Percentiles rank a stretch among this genome's conserved stretches.
These are phyloP conservation scores for Salminus brasiliensis DNA, from an alignment of 2,113 vertebrate genomes.

Conservation along the genomic window DNA sequence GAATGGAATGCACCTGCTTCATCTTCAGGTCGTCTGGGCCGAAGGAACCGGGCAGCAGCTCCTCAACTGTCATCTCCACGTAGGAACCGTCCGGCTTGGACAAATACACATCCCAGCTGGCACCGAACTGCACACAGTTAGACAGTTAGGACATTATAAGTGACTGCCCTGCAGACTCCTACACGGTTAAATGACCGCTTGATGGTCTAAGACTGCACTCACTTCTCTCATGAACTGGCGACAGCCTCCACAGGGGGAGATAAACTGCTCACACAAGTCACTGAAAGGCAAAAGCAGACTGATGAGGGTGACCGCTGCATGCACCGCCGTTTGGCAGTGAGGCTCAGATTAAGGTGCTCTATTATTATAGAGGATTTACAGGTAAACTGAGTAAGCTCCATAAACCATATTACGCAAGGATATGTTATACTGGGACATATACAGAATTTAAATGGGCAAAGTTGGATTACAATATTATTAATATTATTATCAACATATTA, in stretches of 20 bases:
- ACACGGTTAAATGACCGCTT: background rate
- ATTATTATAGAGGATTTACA: background rate
- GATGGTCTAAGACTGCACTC: constrained; percentile 43
- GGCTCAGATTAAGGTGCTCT: background rate
- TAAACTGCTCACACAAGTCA: constrained; percentile 81
- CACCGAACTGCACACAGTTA: constrained; percentile 83
- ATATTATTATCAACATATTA: too few species aligned
- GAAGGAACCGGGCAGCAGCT: constrained; percentile 86
- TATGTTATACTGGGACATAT: too few species aligned
- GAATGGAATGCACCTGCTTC: constrained; percentile 40
- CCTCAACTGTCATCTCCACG: constrained; percentile 73
- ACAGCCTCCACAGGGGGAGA: constrained; percentile 88
- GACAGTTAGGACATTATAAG: background rate
- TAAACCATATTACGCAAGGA: too few species aligned
- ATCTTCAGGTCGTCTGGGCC: constrained; percentile 81
- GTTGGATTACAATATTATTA: too few species aligned
- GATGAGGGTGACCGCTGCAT: background rate
- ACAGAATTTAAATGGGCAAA: too few species aligned
- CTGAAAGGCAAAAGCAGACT: constrained; percentile 67
- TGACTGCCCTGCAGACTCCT: background rate
- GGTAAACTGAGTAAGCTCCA: background rate
- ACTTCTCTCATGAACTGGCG: constrained; percentile 97
- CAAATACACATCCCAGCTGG: constrained; percentile 81
- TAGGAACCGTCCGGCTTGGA: constrained; percentile 81
- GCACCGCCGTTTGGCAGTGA: too few species aligned